Evolutionary conservation across 2,113 vertebrate species (phyloP).

Genomic region (Melospiza georgiana): DNA sequence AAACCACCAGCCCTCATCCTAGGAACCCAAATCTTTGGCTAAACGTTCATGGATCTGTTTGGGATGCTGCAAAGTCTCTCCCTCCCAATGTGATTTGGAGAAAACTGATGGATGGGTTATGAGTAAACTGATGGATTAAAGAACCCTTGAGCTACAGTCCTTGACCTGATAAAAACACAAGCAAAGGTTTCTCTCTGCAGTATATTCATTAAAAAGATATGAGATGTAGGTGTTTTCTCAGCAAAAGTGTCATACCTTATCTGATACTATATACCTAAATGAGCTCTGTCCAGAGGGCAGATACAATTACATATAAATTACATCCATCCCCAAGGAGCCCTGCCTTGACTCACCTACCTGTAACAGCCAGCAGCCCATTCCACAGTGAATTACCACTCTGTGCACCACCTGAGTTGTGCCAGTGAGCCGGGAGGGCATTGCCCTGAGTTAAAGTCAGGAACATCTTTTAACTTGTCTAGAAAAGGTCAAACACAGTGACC

Average conservation of each 20-base stretch:
- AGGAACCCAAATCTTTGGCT: background rate
- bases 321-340: background rate
- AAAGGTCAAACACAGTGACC: background rate
- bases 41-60: background rate
- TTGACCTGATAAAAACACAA: background rate
- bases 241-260: background rate
- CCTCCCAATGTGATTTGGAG: background rate
- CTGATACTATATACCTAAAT: background rate
- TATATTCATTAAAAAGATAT: background rate
- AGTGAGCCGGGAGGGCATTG: background rate
- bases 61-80: background rate
- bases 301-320: background rate
- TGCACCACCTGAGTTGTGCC: background rate
- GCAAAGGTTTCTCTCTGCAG: background rate
- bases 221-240: background rate
- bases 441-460: background rate
- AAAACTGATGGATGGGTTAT: background rate
- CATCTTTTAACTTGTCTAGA: background rate
- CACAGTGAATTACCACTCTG: background rate
- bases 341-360: background rate
- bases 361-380: background rate
- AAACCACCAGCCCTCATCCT: background rate
- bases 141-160: background rate
- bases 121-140: background rate
- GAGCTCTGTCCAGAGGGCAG: background rate